Conservation (phyloP, 2,113 vertebrate genomes). For the Actenoides lindsayi region DNA sequence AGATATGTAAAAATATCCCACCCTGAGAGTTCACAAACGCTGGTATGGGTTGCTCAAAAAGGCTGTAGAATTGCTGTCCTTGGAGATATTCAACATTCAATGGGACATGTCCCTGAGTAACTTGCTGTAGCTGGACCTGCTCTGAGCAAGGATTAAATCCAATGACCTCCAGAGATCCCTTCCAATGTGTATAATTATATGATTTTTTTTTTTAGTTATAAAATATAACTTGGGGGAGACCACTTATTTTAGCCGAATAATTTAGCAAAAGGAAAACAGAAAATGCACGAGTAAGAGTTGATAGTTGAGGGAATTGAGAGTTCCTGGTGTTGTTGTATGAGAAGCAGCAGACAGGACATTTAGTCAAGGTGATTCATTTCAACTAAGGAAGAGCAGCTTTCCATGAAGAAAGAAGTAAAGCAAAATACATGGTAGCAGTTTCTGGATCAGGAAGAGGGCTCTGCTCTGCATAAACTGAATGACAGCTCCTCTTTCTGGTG, state of each 20-base stretch:
- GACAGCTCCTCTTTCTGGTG: background rate
- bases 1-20: background rate
- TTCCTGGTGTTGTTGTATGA: background rate
- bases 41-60: background rate
- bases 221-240: background rate
- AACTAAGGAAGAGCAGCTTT: background rate
- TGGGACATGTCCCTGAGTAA: accelerated
- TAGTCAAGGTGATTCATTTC: background rate
- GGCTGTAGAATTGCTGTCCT: background rate
- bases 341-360: background rate
- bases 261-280: background rate
- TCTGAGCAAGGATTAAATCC: background rate
- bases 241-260: background rate
- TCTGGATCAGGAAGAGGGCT: background rate
- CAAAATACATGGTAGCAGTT: background rate
- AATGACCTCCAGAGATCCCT: background rate
- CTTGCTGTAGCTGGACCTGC: background rate
- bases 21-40: background rate
- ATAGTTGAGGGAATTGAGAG: background rate
- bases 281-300: background rate
- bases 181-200: background rate
- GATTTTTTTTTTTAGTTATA: background rate
- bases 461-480: background rate
- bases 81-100: background rate
- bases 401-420: background rate